Evolutionary conservation across 53 echinoderm and acorn worm species (phyloP).

Genomic region (Henricia sp.): DNA sequence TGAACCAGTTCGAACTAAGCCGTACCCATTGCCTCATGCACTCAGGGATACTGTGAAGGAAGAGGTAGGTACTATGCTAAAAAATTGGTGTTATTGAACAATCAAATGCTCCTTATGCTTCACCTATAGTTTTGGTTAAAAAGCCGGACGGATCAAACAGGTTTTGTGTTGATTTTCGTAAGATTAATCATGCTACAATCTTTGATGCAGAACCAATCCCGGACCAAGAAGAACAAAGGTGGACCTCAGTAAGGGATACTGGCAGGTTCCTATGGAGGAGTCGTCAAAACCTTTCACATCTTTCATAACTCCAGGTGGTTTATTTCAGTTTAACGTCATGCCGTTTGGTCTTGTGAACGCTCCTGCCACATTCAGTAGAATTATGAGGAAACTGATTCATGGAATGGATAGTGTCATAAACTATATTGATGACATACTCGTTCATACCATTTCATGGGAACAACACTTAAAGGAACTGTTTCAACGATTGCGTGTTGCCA

Average conservation of each 20-base stretch:
- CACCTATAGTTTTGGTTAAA: conserved; percentile 31
- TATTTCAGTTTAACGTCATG: conserved; percentile 5
- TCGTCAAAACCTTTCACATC: neutral
- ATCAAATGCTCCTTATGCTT: conserved; percentile 34
- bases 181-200: conserved; percentile 1
- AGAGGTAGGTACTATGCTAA: conserved; percentile 15
- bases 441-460: conserved; percentile 47
- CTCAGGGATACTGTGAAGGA: conserved; percentile 33
- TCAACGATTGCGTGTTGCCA: neutral
- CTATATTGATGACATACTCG: conserved; percentile 54
- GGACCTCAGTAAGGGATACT: neutral
- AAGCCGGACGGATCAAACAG: conserved; percentile 33
- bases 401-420: conserved; percentile 33
- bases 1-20: conserved; percentile 3
- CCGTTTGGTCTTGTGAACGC: conserved; percentile 6
- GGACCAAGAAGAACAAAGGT: conserved; percentile 20
- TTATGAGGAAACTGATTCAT: conserved; percentile 42
- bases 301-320: neutral
- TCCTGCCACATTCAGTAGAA: conserved; percentile 44
- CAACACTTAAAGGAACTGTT: conserved; percentile 35
- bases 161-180: conserved; percentile 41
- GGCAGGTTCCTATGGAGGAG: neutral
- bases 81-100: conserved; percentile 28
- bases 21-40: conserved; percentile 52
- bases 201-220: conserved; percentile 56